These are phyloP conservation scores for Columba guinea DNA, from an alignment of 2,797 vertebrate species.

Conservation along the genomic window DNA sequence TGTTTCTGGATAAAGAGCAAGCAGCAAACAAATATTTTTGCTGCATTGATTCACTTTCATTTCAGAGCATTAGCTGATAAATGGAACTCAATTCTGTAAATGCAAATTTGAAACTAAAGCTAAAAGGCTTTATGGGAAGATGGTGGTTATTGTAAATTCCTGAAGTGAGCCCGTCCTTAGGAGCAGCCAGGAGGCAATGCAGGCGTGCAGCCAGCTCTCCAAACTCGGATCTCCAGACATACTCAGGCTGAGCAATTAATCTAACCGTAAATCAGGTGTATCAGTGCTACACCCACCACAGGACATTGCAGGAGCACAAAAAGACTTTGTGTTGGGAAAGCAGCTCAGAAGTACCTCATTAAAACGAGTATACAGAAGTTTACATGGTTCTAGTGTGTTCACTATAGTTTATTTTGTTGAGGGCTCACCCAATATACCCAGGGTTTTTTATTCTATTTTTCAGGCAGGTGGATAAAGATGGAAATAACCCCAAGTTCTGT, in stretches of 20 bases:
- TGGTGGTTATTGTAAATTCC: neutral
- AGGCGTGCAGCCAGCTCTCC: neutral
- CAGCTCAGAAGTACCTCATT: neutral
- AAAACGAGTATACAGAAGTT: neutral
- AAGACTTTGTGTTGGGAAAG: neutral
- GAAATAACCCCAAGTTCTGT: neutral
- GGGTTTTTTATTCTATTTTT: neutral
- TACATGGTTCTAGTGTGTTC: accelerated
- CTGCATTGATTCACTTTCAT: neutral
- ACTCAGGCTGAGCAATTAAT: neutral
- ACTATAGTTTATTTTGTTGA: neutral
- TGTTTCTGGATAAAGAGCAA: neutral
- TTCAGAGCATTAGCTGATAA: neutral
- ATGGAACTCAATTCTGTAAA: neutral
- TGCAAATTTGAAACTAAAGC: neutral
- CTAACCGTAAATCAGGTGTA: neutral
- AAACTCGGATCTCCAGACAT: neutral
- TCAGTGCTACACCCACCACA: neutral
- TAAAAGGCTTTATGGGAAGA: neutral
- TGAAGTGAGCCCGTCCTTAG: neutral
- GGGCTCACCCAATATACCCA: neutral
- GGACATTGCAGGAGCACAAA: neutral
- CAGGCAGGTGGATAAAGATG: neutral
- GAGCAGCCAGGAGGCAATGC: neutral
- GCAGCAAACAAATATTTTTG: neutral